These are phyloP conservation scores for Dendronephthya gigantea DNA, from an alignment of 64 coral and sea anemone species.

Conservation along the genomic window DNA sequence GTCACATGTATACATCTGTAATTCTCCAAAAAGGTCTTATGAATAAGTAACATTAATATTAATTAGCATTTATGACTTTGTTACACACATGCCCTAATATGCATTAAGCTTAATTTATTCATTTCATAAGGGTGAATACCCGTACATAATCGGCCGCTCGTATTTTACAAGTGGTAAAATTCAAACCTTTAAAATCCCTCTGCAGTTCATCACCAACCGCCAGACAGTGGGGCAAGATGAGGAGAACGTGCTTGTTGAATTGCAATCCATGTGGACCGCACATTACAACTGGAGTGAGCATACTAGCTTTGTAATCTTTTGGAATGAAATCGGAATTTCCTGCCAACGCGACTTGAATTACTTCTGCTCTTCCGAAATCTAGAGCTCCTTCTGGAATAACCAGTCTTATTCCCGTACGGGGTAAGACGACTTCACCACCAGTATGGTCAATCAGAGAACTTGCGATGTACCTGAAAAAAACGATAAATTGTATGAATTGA, in stretches of 20 bases:
- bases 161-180: background rate
- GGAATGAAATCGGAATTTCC: background rate
- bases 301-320: background rate
- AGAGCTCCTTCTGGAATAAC: background rate
- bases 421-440: background rate
- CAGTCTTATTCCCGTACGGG: background rate
- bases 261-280: constrained; percentile 10
- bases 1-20: too few relatives aligned
- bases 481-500: too few relatives aligned
- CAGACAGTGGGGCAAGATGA: background rate
- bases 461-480: background rate
- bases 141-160: too few relatives aligned
- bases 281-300: background rate
- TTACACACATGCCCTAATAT: too few relatives aligned
- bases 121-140: too few relatives aligned
- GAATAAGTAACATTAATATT: too few relatives aligned
- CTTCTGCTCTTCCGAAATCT: background rate
- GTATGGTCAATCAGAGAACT: background rate
- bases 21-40: too few relatives aligned
- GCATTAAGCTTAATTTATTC: too few relatives aligned
- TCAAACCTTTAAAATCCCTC: background rate
- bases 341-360: background rate
- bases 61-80: too few relatives aligned
- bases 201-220: background rate
- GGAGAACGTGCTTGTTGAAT: background rate